phyloP scores from a whole-genome alignment of 2,797 vertebrate species.

The Gambusia yucatana region DNA sequence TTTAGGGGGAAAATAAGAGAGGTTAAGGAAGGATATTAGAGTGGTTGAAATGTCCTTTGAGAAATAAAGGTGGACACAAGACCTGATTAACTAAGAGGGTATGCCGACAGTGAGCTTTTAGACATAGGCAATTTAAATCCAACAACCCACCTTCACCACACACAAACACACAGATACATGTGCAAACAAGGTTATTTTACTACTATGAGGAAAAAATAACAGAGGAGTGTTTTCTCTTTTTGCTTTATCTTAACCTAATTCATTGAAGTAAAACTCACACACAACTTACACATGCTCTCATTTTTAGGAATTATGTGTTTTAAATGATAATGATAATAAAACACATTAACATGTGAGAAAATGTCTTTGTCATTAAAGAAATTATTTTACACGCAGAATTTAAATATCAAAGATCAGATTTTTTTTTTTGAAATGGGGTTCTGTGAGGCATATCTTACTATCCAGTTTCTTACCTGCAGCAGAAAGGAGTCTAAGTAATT shows the following conservation, averaged over 20 bases:
- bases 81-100: constrained; percentile 78
- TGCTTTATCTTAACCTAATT: too few species aligned
- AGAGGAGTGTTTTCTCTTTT: neutral
- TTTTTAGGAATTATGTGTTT: neutral
- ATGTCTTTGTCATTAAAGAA: neutral
- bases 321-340: neutral
- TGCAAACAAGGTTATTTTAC: neutral
- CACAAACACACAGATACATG: constrained; percentile 1
- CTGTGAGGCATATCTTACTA: neutral
- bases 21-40: constrained; percentile 80
- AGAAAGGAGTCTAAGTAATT: neutral
- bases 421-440: neutral
- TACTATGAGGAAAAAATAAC: neutral
- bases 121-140: constrained; percentile 66
- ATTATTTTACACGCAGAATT: neutral
- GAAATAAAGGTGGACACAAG: constrained; percentile 73
- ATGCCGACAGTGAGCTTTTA: constrained; percentile 73
- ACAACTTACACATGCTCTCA: neutral
- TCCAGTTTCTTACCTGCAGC: neutral
- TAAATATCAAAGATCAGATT: neutral
- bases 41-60: constrained; percentile 79
- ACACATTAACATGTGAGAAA: neutral
- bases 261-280: neutral
- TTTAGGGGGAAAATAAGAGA: constrained; percentile 81
- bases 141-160: constrained; percentile 5